These are phyloP conservation scores for Cryptoblepharus egeriae DNA, from an alignment of 2,797 vertebrate genomes.

Conservation along the genomic window DNA sequence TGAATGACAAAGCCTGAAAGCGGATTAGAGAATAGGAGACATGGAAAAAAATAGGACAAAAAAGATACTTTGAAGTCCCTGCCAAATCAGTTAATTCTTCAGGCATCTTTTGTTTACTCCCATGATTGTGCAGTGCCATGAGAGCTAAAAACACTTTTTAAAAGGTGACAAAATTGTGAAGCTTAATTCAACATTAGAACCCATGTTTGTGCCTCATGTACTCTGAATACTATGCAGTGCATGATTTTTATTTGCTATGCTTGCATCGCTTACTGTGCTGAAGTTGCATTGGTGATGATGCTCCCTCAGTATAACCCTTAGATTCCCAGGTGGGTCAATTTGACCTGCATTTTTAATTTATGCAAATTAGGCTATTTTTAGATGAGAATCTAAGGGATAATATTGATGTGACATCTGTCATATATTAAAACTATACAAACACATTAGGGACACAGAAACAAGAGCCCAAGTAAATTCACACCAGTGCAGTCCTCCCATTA, in stretches of 20 bases:
- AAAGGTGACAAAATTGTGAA: neutral
- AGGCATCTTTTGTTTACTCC: neutral
- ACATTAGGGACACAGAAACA: no score
- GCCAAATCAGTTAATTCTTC: neutral
- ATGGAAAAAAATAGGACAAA: neutral
- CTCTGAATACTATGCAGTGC: neutral
- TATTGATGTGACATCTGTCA: no score
- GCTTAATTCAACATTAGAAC: neutral
- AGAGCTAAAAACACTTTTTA: neutral
- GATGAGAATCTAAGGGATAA: no score
- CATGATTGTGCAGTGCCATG: neutral
- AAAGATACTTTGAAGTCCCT: neutral
- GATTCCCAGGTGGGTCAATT: no score
- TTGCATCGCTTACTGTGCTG: no score
- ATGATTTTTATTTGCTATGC: neutral
- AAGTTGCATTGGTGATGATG: no score
- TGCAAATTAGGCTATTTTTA: no score
- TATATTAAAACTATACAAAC: no score
- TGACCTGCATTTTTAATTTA: no score
- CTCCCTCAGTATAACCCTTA: no score
- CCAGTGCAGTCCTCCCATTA: no score
- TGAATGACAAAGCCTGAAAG: neutral
- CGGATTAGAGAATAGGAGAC: neutral
- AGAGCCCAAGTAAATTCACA: no score
- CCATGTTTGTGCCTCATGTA: neutral